Base-by-base conservation (phyloP, 2,888 invertebrate genomes). In the Apocheima hispidaria region DNA sequence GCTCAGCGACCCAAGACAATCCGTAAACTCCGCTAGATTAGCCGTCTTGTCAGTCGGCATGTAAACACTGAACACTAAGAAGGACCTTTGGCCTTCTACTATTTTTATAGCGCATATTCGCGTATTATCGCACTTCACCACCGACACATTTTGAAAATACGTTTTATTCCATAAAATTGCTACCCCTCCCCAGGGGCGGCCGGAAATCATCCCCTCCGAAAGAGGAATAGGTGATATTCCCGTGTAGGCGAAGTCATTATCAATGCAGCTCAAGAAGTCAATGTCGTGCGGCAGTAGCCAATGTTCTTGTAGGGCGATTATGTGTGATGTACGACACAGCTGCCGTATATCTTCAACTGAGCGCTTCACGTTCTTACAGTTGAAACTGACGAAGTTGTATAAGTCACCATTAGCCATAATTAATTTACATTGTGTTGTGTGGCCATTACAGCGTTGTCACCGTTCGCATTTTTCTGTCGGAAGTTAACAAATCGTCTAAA, bases 81-180 rank as follows among this genome's bases (percentile, higher is more conserved):
- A 55, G 4, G 48, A 26, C 30, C 20, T 30, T n/a, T 28, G 40
- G 1, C 33, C 48, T 5, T 14, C 12, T 1, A 6, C 7, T 9
- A 55, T 9, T 26, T 55, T 48, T 18, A 55, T 55, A 28, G 38
- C 55, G 16, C 40, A 46, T 20, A 54, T 3, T 26, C 54, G 36
- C 6, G 23, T 10, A 33, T 54, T 36, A n/a, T 38, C 46, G 38
- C 30, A 30, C 30, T 30, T 4, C 30, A 30, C 30, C 2, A 30
- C 30, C 6, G 30, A 30, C 6, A 30, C 30, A 9, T 30, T 30
- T 9, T 10, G 30, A n/a, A n/a, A n/a, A n/a, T n/a, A n/a, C n/a
- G n/a, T n/a, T n/a, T n/a, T n/a, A n/a, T n/a, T n/a, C n/a, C n/a
- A n/a, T n/a, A 30, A 30, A 30, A 30, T 2, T 30, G 51, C 38